phyloP scores from a whole-genome alignment of 2,888 invertebrate genomes.

The Villa cingulata region DNA sequence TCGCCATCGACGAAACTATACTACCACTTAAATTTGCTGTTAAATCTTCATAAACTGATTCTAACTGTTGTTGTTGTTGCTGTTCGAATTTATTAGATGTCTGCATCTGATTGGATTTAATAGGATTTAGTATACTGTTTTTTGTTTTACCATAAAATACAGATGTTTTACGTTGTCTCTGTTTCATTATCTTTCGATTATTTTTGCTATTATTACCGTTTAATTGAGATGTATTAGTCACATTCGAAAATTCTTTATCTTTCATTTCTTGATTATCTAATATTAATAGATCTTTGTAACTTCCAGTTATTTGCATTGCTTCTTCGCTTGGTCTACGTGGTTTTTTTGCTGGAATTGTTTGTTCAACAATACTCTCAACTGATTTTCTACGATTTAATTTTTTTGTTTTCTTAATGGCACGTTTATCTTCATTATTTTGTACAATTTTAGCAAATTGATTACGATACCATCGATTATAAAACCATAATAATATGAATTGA shows the following conservation, averaged over 20 bases:
- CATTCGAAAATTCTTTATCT: not conserved
- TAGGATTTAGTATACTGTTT: no score
- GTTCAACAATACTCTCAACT: conserved; percentile 45
- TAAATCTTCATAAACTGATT: conserved; percentile 32
- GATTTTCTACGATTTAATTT: conserved; percentile 43
- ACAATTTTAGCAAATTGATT: conserved; percentile 3
- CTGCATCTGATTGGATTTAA: no score
- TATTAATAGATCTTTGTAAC: conserved; percentile 45
- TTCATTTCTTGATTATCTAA: conserved; percentile 37
- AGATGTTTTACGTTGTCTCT: conserved; percentile 29
- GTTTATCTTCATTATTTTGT: conserved; percentile 4
- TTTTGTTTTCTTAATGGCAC: conserved; percentile 4
- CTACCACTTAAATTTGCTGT: no score
- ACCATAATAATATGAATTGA: conserved; percentile 8
- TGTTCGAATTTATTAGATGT: conserved; percentile 9
- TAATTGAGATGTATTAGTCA: conserved; percentile 1
- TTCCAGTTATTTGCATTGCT: conserved; percentile 46
- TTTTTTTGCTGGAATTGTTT: conserved; percentile 40
- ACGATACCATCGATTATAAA: not conserved
- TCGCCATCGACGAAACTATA: no score
- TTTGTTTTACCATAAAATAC: conserved; percentile 30
- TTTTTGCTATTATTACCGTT: not conserved
- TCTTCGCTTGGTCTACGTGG: conserved; percentile 63
- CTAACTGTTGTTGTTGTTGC: conserved; percentile 36
- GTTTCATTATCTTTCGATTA: not conserved